Conservation (phyloP, 2,113 vertebrate genomes). For the Shinisaurus crocodilurus region DNA sequence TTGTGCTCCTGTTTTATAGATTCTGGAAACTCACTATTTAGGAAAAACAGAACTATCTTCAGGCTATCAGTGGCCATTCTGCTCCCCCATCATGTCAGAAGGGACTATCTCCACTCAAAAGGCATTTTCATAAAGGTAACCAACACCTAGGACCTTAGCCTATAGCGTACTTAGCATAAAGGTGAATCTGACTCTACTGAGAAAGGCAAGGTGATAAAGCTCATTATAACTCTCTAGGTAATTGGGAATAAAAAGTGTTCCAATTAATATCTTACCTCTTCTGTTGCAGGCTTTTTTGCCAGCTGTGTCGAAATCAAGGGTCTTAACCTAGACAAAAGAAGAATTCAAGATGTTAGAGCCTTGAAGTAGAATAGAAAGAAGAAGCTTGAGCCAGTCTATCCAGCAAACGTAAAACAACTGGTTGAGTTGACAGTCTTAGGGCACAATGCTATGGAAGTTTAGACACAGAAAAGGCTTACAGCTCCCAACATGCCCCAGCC, state of each 20-base stretch:
- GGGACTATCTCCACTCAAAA: not conserved
- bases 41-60: not conserved
- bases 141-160: not conserved
- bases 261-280: slow-evolving; percentile 78
- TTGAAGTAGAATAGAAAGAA: not conserved
- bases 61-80: too few species aligned
- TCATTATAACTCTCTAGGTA: not conserved
- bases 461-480: too few species aligned
- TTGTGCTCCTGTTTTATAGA: not conserved
- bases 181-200: not conserved
- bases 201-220: slow-evolving; percentile 13
- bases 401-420: slow-evolving; percentile 42
- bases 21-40: not conserved
- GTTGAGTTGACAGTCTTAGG: not conserved
- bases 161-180: not conserved
- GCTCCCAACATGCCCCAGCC: too few species aligned
- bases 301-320: slow-evolving; percentile 84
- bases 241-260: not conserved
- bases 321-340: slow-evolving; percentile 80
- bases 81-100: not conserved
- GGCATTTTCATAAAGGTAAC: not conserved
- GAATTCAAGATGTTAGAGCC: slow-evolving; percentile 29
- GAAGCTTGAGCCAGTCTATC: slow-evolving; percentile 6
- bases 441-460: too few species aligned
- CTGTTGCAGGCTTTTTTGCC: slow-evolving; percentile 82